Base-by-base conservation (phyloP, 64 coral and sea anemone species). In the Hydrozoanthus tunicans region DNA sequence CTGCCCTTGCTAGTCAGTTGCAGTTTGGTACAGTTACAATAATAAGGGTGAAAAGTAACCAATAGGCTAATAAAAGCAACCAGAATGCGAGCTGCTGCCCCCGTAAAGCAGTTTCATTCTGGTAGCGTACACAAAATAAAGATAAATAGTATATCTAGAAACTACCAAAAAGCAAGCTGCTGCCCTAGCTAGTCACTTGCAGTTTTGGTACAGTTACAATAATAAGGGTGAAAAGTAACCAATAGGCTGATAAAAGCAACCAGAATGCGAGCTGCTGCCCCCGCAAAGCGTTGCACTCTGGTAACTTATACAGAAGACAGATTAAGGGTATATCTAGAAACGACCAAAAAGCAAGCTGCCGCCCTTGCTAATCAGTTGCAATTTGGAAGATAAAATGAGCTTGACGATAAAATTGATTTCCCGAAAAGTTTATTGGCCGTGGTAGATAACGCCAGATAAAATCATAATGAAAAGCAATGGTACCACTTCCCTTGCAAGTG, bases 401-500 rank as follows among this genome's bases (percentile, higher is more conserved):
- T 20, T 20, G 20, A 20, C 20, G 20, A 20, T 20, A 20, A 20
- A 20, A 20, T 20, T 20, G 20, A 20, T 20, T 20, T 20, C 20
- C 20, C 20, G 20, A 20, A 20, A 20, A 20, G 20, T 20, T 20
- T 20, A 20, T 20, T 20, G 20, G 20, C 20, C 20, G 20, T 20
- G 20, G 20, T 20, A 20, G 20, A 20, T 20, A 20, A 20, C 75
- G 51, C 11, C 56, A 78, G 56, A 43, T 78, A 78, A 78, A 54
- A 78, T 56, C 4, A 54, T 3, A 78, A 78, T 54, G 0, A 78
- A 78, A 4, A 54, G 56, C 51, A 54, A 78, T 56, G 75, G 56
- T 57, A 78, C 53, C 75, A 78, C 75, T 78, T 57, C 75, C 75
- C 75, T 52, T 78, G 75, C 75, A 78, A 78, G 75, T 78, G 75